Evolutionary conservation across 2,113 vertebrate genomes (phyloP).

Genomic region (Mesembrinibis cayennensis): DNA sequence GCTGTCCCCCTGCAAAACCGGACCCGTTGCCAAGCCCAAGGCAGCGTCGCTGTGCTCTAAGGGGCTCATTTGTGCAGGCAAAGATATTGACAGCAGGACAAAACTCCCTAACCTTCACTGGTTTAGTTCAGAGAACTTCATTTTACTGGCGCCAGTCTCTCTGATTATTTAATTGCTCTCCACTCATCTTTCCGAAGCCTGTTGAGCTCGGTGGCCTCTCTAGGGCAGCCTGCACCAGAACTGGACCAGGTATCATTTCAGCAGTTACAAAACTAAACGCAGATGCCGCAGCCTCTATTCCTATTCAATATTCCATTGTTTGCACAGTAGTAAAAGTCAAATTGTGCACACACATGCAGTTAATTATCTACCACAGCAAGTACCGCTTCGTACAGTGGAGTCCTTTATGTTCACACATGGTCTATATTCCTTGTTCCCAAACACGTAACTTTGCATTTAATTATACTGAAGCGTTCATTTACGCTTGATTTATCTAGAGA

Average conservation of each 20-base stretch:
- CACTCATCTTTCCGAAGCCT: background rate
- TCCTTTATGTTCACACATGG: background rate
- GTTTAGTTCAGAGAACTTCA: background rate
- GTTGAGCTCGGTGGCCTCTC: background rate
- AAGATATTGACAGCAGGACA: background rate
- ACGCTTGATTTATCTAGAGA: background rate
- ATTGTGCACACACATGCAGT: background rate
- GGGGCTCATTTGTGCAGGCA: background rate
- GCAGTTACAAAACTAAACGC: background rate
- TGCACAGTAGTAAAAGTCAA: background rate
- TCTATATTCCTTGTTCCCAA: background rate
- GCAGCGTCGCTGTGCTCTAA: background rate
- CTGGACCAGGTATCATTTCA: background rate
- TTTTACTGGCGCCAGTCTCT: background rate
- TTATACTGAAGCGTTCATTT: background rate
- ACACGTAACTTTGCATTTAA: background rate
- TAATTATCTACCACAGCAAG: background rate
- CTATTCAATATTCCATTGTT: background rate
- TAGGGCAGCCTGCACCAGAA: background rate
- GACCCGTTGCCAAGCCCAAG: background rate
- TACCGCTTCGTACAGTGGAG: rapidly evolving
- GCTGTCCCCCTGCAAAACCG: background rate
- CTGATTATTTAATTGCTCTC: background rate
- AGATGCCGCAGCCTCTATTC: background rate
- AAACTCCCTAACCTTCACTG: background rate